Evolutionary conservation across 2,888 invertebrate genomes (phyloP).

Genomic region (Drosophila multiciliata): DNA sequence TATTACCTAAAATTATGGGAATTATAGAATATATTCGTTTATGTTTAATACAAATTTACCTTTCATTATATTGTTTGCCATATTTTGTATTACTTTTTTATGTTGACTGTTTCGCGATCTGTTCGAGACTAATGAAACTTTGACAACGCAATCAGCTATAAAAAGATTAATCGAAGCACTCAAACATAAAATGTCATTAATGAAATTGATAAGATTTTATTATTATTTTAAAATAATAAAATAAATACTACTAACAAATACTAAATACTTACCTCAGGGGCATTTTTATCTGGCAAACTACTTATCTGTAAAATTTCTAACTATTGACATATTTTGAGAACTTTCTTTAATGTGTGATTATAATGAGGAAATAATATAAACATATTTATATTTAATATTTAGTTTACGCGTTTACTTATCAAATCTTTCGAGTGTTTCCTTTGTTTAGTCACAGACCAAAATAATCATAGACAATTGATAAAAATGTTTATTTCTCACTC

Average conservation of each 20-base stretch:
- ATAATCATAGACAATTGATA: not conserved
- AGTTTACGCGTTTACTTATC: not conserved
- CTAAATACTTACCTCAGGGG: slow-evolving; percentile 14
- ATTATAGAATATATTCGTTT: not conserved
- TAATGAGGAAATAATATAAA: slow-evolving; percentile 3
- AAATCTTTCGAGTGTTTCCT: slow-evolving; percentile 16
- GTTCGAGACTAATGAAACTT: slow-evolving; percentile 27
- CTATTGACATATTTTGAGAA: not conserved
- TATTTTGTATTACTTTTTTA: not conserved
- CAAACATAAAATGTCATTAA: not conserved
- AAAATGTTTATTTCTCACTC: not conserved
- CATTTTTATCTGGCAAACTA: not conserved
- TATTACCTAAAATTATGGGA: slow-evolving; percentile 17
- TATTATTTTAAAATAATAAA: slow-evolving; percentile 18
- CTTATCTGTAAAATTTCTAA: slow-evolving; percentile 25
- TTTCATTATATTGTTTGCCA: slow-evolving; percentile 16
- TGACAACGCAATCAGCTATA: slow-evolving; percentile 16
- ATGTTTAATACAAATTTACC: slow-evolving; percentile 18
- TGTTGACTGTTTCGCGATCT: slow-evolving; percentile 14
- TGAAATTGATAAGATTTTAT: slow-evolving; percentile 40
- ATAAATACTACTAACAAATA: too few relatives aligned
- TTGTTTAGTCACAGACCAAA: slow-evolving; percentile 1
- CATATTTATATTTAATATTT: not conserved
- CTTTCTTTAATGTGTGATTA: not conserved
- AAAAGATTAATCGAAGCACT: not conserved